Evolutionary conservation across 2,797 vertebrate genomes (phyloP).

Genomic region (Otolemur crassicaudatus): DNA sequence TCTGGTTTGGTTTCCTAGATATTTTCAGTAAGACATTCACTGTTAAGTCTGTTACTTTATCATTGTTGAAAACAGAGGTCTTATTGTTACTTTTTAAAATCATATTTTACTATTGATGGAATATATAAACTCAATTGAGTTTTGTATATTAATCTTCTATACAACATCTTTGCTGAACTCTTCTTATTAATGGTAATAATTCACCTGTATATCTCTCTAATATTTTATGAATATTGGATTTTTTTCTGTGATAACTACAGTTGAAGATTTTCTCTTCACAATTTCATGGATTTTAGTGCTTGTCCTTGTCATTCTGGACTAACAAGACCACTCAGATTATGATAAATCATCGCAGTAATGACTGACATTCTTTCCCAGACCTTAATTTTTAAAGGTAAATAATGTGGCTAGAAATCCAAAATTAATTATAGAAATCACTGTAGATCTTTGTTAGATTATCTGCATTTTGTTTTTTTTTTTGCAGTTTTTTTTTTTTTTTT

Average conservation of each 20-base stretch:
- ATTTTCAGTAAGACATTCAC: not conserved
- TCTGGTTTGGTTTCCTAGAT: not conserved
- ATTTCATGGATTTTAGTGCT: slow-evolving; percentile 6
- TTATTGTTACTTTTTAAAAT: not conserved
- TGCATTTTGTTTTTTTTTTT: not conserved
- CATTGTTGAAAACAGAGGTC: not conserved
- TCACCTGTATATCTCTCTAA: not conserved
- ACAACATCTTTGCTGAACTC: not conserved
- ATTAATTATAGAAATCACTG: slow-evolving; percentile 44
- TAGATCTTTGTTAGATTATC: slow-evolving; percentile 15
- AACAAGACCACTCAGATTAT: slow-evolving; percentile 24
- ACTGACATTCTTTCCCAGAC: not conserved
- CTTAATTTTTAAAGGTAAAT: slow-evolving; percentile 54
- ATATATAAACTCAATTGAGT: not conserved
- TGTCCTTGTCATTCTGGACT: slow-evolving; percentile 5
- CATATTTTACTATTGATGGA: not conserved
- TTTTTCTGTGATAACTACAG: slow-evolving; percentile 31
- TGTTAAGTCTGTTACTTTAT: not conserved
- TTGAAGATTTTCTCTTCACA: slow-evolving; percentile 30
- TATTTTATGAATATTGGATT: not conserved
- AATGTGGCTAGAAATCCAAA: slow-evolving; percentile 40
- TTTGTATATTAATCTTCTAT: slow-evolving; percentile 16
- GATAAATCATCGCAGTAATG: not conserved
- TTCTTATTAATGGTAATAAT: not conserved
- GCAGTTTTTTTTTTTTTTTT: too few species aligned